Evolutionary conservation across 2,113 vertebrate genomes (phyloP), one percentile per base, ranked within the genome.

Genomic region (Aleadryas rufinucha): DNA sequence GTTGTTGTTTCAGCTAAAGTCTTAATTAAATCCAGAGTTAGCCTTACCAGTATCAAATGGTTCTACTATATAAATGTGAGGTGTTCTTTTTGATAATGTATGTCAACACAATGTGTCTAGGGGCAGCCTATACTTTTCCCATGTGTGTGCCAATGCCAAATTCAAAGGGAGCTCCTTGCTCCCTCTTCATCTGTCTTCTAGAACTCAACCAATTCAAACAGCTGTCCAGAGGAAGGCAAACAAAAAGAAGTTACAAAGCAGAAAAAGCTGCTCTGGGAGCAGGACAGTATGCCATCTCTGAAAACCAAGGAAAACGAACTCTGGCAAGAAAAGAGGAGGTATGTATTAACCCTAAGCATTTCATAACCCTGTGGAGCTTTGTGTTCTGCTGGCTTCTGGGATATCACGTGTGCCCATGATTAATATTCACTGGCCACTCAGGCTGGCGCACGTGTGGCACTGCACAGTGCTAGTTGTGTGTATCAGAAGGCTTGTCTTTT

Each of bases 181-280:
- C 39, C 60, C 16, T 84, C 61, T 56, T 68, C 33, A 30, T 60
- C 39, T 83, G 33, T 95, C 84, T 95, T 91, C 74, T 84, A 98
- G 98, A 97, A 81, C 63, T 95, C 97, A 88, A 17, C 69, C 68
- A 96, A 97, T 65, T 78, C 96, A 76, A 98, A 95, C 85, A 96
- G 80, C 85, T 94, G 60, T 77, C 90, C 70, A 49, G 97, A 97
- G 20, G 96, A 97, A 65, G 96, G 90, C 26, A 95, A 93, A 96
- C 97, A 45, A 96, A 98, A 81, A 93, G 98, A 96, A 83, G 87
- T 83, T 91, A 93, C 65, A 88, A 97, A 91, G 89, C 97, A 93
- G 86, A 97, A 97, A 76, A 98, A 97, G 92, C 96, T 95, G 24
- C 41, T 91, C 41, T 97, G 87, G 93, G 97, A 89, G 44, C 92